These are phyloP conservation scores for Hyalella azteca DNA, from an alignment of 2,888 invertebrate genomes.

Conservation along the genomic window DNA sequence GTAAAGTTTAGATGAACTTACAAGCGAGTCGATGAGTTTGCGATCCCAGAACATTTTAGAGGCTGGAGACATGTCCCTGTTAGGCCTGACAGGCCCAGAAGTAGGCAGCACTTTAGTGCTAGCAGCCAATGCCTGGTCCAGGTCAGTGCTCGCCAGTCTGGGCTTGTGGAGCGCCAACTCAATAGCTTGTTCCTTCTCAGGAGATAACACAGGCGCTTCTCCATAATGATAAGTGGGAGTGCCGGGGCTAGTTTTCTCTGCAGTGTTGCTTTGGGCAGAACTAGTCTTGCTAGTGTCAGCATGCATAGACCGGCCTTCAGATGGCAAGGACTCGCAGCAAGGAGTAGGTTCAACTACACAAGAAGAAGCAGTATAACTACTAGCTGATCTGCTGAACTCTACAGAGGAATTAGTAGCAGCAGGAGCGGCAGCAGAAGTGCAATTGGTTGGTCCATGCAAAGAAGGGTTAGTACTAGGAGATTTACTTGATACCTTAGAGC, in stretches of 20 bases:
- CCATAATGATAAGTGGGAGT: constrained; percentile 14
- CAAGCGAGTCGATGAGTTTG: constrained; percentile 55
- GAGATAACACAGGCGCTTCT: not conserved
- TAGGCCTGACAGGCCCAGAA: constrained; percentile 1
- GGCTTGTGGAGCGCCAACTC: not conserved
- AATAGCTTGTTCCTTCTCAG: not conserved
- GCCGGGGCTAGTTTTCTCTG: not conserved
- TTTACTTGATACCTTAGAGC: constrained; percentile 30
- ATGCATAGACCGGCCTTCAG: too few species aligned
- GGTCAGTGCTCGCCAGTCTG: constrained; percentile 1
- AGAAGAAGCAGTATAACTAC: not conserved
- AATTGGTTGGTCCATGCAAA: not conserved
- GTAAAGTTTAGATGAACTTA: too few species aligned
- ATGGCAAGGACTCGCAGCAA: not conserved
- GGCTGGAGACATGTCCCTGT: constrained; percentile 43
- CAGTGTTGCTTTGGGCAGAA: not conserved
- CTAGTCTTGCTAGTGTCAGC: not conserved
- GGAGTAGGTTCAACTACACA: not conserved
- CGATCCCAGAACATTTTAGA: constrained; percentile 53
- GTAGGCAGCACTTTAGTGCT: constrained; percentile 23
- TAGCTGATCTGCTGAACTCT: not conserved
- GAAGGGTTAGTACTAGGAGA: not conserved
- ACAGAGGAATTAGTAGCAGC: not conserved
- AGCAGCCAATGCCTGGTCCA: not conserved
- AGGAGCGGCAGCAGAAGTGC: too few species aligned